Evolutionary conservation across 2,888 invertebrate species (phyloP).

Genomic region (Horisme vitalbata): DNA sequence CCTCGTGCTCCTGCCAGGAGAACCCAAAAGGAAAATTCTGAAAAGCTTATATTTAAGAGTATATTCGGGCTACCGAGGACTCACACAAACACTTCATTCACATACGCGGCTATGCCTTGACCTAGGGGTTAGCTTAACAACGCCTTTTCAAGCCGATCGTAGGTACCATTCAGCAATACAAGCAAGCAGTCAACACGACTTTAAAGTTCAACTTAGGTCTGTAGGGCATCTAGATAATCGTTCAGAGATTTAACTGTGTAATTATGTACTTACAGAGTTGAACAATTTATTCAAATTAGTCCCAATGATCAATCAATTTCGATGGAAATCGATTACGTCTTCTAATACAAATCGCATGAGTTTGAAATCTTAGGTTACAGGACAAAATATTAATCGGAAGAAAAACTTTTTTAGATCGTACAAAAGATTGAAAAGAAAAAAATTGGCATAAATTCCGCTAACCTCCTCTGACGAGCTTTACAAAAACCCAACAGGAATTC

Average conservation of each 20-base stretch:
- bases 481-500: no score
- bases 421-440: no score
- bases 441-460: no score
- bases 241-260: slow-evolving; percentile 4
- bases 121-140: slow-evolving; percentile 21
- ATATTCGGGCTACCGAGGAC: background rate
- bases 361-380: no score
- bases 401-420: no score
- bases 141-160: slow-evolving; percentile 34
- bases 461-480: no score
- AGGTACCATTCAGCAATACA: slow-evolving; percentile 33
- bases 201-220: slow-evolving; percentile 40
- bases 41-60: no score
- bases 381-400: no score
- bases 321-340: no score
- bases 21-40: no score
- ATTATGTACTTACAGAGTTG: background rate
- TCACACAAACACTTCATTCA: slow-evolving; percentile 4
- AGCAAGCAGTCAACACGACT: slow-evolving; percentile 37
- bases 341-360: no score
- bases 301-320: background rate
- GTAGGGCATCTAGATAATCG: slow-evolving; percentile 22
- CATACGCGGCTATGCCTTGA: slow-evolving; percentile 28
- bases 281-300: slow-evolving; percentile 1
- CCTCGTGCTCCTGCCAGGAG: no score